phyloP scores from a whole-genome alignment of 2,113 vertebrate genomes.

The Coturnix japonica region DNA sequence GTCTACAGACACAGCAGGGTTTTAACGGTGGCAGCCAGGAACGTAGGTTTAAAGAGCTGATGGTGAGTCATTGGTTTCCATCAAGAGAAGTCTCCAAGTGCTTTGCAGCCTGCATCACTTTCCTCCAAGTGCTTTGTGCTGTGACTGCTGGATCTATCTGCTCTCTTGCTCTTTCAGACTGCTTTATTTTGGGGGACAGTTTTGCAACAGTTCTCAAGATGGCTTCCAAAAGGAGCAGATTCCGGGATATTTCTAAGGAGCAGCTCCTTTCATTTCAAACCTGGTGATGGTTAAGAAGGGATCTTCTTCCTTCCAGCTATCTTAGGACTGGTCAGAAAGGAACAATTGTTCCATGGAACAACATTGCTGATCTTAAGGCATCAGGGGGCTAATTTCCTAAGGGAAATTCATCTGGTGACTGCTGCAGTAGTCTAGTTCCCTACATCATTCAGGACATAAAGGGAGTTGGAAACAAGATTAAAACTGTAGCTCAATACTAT shows the following conservation, averaged over 20 bases:
- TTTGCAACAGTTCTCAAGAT: neutral
- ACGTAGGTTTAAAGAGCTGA: neutral
- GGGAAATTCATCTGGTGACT: neutral
- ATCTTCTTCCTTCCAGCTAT: neutral
- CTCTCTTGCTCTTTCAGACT: neutral
- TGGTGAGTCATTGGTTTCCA: neutral
- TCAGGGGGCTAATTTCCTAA: neutral
- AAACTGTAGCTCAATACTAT: neutral
- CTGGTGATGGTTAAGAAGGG: neutral
- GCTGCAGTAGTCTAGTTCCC: neutral
- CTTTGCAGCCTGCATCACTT: neutral
- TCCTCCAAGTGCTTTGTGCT: accelerated
- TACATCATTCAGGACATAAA: neutral
- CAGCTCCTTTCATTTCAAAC: neutral
- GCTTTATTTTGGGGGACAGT: neutral
- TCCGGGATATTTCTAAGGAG: neutral
- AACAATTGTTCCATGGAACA: neutral
- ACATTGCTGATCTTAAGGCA: neutral
- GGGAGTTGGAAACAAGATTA: neutral
- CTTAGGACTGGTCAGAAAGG: neutral
- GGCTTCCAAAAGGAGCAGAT: neutral
- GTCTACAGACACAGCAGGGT: neutral
- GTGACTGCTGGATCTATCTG: neutral
- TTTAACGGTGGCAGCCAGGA: neutral
- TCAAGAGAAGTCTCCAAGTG: accelerated